Conservation (phyloP, 2,888 invertebrate genomes). For the Luperina nickerlii region DNA sequence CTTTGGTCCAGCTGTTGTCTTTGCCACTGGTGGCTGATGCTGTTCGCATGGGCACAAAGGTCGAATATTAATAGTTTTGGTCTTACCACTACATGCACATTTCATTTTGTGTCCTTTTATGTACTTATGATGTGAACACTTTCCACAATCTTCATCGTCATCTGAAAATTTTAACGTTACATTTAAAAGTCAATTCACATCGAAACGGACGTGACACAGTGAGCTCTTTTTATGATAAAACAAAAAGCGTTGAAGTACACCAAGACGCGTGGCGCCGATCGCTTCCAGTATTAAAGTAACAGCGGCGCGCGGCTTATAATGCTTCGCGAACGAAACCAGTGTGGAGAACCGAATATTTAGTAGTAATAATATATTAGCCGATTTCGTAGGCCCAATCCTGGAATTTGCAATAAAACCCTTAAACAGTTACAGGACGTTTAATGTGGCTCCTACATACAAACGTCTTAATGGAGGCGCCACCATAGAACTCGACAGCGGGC, state of each 20-base stretch:
- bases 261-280: background rate
- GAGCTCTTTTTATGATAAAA: background rate
- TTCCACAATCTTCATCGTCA: slow-evolving; percentile 20
- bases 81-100: slow-evolving; percentile 51
- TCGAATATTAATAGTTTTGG: slow-evolving; percentile 23
- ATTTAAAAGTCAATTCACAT: background rate
- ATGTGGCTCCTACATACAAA: too few species aligned
- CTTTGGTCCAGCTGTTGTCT: slow-evolving; percentile 39
- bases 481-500: background rate
- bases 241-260: background rate
- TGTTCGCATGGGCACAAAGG: slow-evolving; percentile 52
- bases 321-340: background rate
- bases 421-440: too few species aligned
- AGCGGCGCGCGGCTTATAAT: background rate
- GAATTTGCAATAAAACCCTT: too few species aligned
- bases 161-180: slow-evolving; percentile 22
- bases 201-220: too few species aligned
- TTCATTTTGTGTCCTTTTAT: slow-evolving; percentile 17
- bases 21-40: slow-evolving; percentile 31
- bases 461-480: background rate
- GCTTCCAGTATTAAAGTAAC: background rate
- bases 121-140: slow-evolving; percentile 31
- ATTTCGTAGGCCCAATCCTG: too few species aligned
- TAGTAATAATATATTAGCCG: background rate
- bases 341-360: background rate